phyloP scores from a whole-genome alignment of 1,140 invertebrate genomes.

The Drosophila dunni region DNA sequence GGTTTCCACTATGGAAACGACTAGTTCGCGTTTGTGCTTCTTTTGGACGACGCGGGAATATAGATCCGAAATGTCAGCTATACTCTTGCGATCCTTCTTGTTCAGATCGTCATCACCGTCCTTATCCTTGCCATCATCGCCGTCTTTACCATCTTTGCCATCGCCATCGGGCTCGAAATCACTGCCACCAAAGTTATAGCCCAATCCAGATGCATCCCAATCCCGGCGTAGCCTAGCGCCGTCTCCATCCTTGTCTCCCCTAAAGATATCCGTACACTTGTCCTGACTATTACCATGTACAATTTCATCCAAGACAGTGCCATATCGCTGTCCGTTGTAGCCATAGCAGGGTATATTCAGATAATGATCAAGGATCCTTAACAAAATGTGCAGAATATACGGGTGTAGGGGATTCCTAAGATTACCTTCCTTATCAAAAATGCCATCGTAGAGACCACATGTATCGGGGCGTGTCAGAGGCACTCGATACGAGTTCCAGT shows the following conservation, averaged over 20 bases:
- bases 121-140: neutral
- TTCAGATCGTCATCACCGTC: neutral
- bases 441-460: slow-evolving; percentile 46
- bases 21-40: slow-evolving; percentile 14
- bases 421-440: slow-evolving; percentile 46
- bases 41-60: slow-evolving; percentile 20
- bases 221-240: neutral
- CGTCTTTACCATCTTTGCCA: neutral
- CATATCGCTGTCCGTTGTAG: neutral
- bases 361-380: slow-evolving; percentile 39
- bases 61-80: slow-evolving; percentile 14
- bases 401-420: slow-evolving; percentile 31
- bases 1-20: neutral
- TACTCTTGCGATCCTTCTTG: neutral
- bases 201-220: slow-evolving; percentile 2
- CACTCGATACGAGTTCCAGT: slow-evolving; percentile 43
- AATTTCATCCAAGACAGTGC: neutral
- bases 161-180: neutral
- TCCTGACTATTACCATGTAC: neutral
- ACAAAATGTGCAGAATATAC: slow-evolving; percentile 18
- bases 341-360: slow-evolving; percentile 20
- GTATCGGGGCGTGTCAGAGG: slow-evolving; percentile 40
- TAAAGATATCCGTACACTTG: slow-evolving; percentile 17
- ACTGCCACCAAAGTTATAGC: neutral
- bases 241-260: neutral